Conservation (phyloP, 2,888 invertebrate genomes). For the Caenorhabditis angaria region DNA sequence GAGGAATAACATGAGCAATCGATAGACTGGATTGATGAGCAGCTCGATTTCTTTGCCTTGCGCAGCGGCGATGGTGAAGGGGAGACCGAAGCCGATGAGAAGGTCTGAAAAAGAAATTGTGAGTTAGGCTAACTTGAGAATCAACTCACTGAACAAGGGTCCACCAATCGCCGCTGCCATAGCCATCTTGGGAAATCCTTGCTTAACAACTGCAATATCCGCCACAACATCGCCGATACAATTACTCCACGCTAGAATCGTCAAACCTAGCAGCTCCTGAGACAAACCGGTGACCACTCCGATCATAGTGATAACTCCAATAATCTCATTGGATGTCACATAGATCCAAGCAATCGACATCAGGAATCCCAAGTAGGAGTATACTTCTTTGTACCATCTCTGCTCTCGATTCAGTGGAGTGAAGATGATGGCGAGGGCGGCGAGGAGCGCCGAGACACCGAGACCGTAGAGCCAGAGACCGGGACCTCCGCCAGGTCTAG, state of each 20-base stretch:
- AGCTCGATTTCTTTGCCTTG: constrained; percentile 57
- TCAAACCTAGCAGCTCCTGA: constrained; percentile 76
- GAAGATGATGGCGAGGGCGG: constrained; percentile 45
- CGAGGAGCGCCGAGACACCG: constrained; percentile 51
- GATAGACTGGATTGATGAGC: constrained; percentile 43
- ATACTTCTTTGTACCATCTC: constrained; percentile 57
- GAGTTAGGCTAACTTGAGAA: not conserved
- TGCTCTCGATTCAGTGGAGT: constrained; percentile 55
- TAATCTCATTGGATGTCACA: constrained; percentile 78
- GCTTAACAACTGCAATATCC: constrained; percentile 77
- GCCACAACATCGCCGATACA: constrained; percentile 78
- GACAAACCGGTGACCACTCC: constrained; percentile 76
- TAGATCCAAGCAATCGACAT: constrained; percentile 78
- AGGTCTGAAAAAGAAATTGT: constrained; percentile 51
- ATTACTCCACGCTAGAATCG: constrained; percentile 80
- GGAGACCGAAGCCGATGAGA: constrained; percentile 65
- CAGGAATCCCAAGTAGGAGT: constrained; percentile 76
- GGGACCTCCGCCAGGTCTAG: constrained; percentile 27
- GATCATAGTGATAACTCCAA: constrained; percentile 76
- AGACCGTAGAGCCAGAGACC: constrained; percentile 56
- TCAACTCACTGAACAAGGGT: constrained; percentile 78
- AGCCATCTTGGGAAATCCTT: constrained; percentile 79
- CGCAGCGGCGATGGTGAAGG: constrained; percentile 62
- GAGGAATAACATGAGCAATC: constrained; percentile 43
- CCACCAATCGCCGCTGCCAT: constrained; percentile 80